A percentile compares a stretch with the other conserved stretches of the same genome.
Conservation (phyloP, 2,888 invertebrate species). For the Dichetophora obliterata region DNA sequence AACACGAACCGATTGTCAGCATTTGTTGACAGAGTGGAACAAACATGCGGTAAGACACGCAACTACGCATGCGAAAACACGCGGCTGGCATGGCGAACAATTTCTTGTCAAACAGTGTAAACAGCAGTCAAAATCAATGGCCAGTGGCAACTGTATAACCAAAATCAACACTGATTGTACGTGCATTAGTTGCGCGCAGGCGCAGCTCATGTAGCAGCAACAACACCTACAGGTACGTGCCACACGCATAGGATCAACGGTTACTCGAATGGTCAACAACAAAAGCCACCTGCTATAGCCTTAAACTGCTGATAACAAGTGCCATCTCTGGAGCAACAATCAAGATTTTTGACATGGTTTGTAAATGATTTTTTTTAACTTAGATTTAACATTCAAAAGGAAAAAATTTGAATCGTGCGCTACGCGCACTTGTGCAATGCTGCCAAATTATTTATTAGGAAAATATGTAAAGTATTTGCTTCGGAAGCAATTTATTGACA, state of each 20-base stretch:
- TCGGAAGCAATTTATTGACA: not conserved
- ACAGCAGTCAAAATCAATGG: conserved; percentile 15
- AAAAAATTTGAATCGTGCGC: not conserved
- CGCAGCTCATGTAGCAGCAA: not conserved
- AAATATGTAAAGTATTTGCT: too few relatives aligned
- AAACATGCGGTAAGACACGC: not conserved
- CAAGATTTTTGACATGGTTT: not conserved
- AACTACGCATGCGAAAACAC: not conserved
- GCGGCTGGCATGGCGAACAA: not conserved
- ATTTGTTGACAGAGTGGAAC: not conserved
- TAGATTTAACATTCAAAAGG: not conserved
- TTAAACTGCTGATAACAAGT: not conserved
- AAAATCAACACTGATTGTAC: not conserved
- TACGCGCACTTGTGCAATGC: not conserved
- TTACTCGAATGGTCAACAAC: not conserved
- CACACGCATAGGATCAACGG: not conserved
- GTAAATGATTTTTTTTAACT: not conserved
- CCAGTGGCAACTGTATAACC: not conserved
- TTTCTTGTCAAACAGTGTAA: not conserved
- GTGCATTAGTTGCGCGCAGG: not conserved
- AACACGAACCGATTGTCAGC: not conserved
- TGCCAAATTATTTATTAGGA: conserved; percentile 3
- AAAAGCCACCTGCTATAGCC: not conserved
- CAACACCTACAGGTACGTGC: not conserved
- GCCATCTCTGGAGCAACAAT: not conserved